Evolutionary conservation across 2,888 invertebrate species (phyloP).

Genomic region (Podabrus alpinus): DNA sequence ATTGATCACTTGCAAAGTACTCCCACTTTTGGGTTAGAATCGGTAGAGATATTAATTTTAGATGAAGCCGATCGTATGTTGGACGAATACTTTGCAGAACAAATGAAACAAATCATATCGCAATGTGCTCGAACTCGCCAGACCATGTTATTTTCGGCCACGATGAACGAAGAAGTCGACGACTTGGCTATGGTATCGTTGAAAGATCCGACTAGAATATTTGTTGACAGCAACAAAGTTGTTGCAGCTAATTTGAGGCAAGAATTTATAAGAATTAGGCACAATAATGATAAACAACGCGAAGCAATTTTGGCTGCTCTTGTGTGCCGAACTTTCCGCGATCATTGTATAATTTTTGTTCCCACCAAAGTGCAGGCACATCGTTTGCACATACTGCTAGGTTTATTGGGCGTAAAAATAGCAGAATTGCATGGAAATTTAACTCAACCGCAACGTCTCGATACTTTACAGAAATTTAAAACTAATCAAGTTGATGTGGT

Average conservation of each 20-base stretch:
- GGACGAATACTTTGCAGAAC: conserved; percentile 97
- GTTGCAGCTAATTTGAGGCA: conserved; percentile 95
- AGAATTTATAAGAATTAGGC: conserved; percentile 93
- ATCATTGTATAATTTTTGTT: conserved; percentile 93
- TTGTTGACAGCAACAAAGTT: conserved; percentile 94
- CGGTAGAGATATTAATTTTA: conserved; percentile 84
- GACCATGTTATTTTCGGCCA: conserved; percentile 97
- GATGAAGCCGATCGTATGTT: conserved; percentile 90
- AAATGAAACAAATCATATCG: conserved; percentile 97
- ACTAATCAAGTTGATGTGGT: conserved; percentile 79
- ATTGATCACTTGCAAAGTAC: conserved; percentile 97
- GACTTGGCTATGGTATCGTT: conserved; percentile 93
- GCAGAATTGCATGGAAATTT: conserved; percentile 93
- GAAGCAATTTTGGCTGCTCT: conserved; percentile 86
- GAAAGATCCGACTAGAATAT: conserved; percentile 89
- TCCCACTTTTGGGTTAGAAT: conserved; percentile 86
- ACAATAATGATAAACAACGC: conserved; percentile 85
- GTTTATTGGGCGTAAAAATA: conserved; percentile 78
- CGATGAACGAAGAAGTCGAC: conserved; percentile 98
- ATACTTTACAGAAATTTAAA: conserved; percentile 86
- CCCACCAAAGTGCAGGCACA: conserved; percentile 97
- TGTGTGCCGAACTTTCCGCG: conserved; percentile 85
- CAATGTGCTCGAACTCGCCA: conserved; percentile 90
- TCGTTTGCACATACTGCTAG: conserved; percentile 87
- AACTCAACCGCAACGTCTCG: conserved; percentile 92